Evolutionary conservation across 2,113 vertebrate species (phyloP).

Genomic region (Dascyllus trimaculatus): DNA sequence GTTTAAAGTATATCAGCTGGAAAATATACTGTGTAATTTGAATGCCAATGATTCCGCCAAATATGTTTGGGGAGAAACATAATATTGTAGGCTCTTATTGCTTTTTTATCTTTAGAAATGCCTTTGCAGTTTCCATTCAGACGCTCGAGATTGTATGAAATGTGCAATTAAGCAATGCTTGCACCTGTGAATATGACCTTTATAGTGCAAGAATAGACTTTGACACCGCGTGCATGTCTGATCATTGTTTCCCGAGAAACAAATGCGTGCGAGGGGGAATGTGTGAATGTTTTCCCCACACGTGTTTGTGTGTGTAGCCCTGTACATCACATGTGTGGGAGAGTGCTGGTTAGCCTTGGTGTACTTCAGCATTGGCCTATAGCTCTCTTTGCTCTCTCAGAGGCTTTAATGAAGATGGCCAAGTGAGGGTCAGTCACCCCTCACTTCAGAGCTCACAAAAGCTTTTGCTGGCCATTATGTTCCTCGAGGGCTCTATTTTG

Average conservation of each 20-base stretch:
- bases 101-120: constrained; percentile 78
- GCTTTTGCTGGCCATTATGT: constrained; percentile 68
- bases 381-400: constrained; percentile 47
- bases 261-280: constrained; percentile 31
- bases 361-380: constrained; percentile 53
- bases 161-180: constrained; percentile 73
- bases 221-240: constrained; percentile 51
- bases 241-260: constrained; percentile 71
- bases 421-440: constrained; percentile 69
- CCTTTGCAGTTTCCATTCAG: constrained; percentile 71
- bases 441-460: constrained; percentile 68
- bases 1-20: constrained; percentile 84
- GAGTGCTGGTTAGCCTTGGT: constrained; percentile 50
- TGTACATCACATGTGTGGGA: constrained; percentile 25
- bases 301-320: constrained; percentile 12
- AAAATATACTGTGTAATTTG: constrained; percentile 83
- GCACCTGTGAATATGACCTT: constrained; percentile 78
- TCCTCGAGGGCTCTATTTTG: constrained; percentile 63
- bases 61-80: constrained; percentile 68
- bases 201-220: constrained; percentile 64
- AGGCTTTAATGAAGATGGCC: constrained; percentile 74
- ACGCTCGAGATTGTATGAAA: constrained; percentile 69
- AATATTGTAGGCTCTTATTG: constrained; percentile 70
- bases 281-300: constrained; percentile 12
- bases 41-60: constrained; percentile 79